Evolutionary conservation across 2,113 vertebrate species (phyloP), one percentile per base, ranked within the genome.

Genomic region (Trinectes maculatus): DNA sequence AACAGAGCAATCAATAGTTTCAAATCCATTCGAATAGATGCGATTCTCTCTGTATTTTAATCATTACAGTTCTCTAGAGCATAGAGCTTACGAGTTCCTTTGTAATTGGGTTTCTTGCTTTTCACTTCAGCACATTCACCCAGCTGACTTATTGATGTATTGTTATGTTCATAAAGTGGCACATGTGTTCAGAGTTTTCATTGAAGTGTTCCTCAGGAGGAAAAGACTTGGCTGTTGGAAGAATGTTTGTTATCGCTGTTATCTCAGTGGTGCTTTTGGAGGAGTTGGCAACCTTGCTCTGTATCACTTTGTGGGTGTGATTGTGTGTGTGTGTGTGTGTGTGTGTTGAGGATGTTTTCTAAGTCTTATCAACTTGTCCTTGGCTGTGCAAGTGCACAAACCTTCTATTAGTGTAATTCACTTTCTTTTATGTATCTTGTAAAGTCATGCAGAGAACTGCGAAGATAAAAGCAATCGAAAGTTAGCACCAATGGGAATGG

Each of bases 161-260:
- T 87, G 84, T 89, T 86, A 75, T 89, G 76, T 84, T 86, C 75
- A 74, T 83, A 86, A 90, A 89, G 77, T 76, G 74, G 82, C 82
- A 82, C 71, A 82, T 83, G 85, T 84, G 66, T 71, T 74, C 73
- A 34, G 58, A 74, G 81, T 83, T 86, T 87, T 85, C 79, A 88
- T 88, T 90, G 84, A 89, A 89, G 85, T 88, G 77, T 85, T 86
- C 78, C 90, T 88, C 87, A 0, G 70, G 87, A 86, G 88, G 54
- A 76, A 74, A 79, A 46, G 72, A 86, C 77, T 90, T 90, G 90
- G 88, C 88, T 75, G 76, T 58, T 37, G 76, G 28, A 86, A 76
- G 78, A 85, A 88, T 85, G 87, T 90, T 91, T 91, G 80, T 87
- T 90, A 90, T 90, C 87, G 56, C 78, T 59, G 83, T 87, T 90